phyloP scores from a whole-genome alignment of 1,140 invertebrate species.

The Drosophila athabasca region DNA sequence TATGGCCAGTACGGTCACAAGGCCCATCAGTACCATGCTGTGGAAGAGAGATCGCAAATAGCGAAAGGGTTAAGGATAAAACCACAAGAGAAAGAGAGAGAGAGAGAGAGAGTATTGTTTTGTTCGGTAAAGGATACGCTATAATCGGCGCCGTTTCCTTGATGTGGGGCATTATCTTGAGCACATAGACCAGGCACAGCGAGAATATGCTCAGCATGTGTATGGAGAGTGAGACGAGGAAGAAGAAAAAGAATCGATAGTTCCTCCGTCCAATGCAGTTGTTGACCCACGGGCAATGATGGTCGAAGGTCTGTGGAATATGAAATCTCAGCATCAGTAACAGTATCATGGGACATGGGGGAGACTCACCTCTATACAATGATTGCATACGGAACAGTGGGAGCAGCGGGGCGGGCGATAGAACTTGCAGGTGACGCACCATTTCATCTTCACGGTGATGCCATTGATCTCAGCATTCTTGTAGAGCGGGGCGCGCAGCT shows the following conservation, averaged over 20 bases:
- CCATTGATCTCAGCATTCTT: conserved; percentile 99
- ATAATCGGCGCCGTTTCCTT: conserved; percentile 93
- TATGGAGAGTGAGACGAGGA: conserved; percentile 96
- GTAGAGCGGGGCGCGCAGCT: conserved; percentile 98
- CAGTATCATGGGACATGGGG: not conserved
- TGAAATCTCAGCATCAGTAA: conserved; percentile 44
- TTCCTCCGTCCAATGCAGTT: conserved; percentile 99
- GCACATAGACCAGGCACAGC: conserved; percentile 95
- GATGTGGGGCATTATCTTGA: conserved; percentile 92
- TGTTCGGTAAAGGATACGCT: conserved; percentile 87
- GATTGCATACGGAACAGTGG: conserved; percentile 99
- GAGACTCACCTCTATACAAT: conserved; percentile 96
- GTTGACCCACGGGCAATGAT: conserved; percentile 99
- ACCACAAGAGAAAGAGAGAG: conserved; percentile 20
- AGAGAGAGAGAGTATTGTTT: not conserved
- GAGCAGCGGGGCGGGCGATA: conserved; percentile 99
- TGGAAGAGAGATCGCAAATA: not conserved
- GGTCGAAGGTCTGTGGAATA: conserved; percentile 97
- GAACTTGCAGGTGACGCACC: conserved; percentile 99
- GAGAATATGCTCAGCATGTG: conserved; percentile 99
- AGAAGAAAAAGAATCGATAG: conserved; percentile 99
- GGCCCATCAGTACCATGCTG: conserved; percentile 95
- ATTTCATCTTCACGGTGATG: conserved; percentile 99
- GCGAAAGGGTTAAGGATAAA: conserved; percentile 75
- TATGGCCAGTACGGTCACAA: conserved; percentile 95